Conservation (phyloP, 2,888 invertebrate species). For the Nebria salina region DNA sequence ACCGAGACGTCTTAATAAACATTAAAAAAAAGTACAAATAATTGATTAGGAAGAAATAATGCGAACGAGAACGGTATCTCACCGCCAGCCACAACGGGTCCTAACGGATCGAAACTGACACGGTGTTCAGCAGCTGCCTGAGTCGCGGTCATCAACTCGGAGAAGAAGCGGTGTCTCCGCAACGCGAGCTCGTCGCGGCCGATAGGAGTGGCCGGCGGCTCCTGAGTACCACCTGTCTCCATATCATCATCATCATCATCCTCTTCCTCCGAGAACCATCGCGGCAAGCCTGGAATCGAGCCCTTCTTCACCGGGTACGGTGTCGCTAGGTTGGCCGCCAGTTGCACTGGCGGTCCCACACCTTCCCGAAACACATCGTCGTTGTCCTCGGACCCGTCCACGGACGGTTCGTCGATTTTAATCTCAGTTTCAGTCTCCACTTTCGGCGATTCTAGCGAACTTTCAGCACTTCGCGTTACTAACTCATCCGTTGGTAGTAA, state of each 20-base stretch:
- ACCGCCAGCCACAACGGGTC: constrained; percentile 73
- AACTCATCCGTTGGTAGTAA: constrained; percentile 15
- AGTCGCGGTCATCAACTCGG: constrained; percentile 78
- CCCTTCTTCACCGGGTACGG: constrained; percentile 63
- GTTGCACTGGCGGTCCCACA: constrained; percentile 60
- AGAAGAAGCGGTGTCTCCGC: constrained; percentile 80
- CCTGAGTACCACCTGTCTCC: constrained; percentile 67
- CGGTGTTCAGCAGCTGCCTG: constrained; percentile 78
- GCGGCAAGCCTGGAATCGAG: constrained; percentile 55
- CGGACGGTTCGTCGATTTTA: constrained; percentile 51
- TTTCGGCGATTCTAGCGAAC: neutral
- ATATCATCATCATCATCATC: constrained; percentile 48
- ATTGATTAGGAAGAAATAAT: constrained; percentile 6
- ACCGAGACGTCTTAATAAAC: neutral
- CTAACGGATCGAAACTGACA: constrained; percentile 79
- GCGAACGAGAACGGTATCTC: constrained; percentile 55
- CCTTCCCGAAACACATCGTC: constrained; percentile 73
- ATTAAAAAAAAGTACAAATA: neutral
- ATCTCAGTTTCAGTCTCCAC: constrained; percentile 4
- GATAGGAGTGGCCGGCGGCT: constrained; percentile 80
- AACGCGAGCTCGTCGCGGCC: constrained; percentile 82
- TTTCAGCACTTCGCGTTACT: neutral
- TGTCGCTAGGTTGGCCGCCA: constrained; percentile 64
- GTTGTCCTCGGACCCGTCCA: constrained; percentile 58
- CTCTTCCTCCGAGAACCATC: constrained; percentile 64